These are phyloP conservation scores for Torymus aiolomorphi DNA, from an alignment of 2,888 invertebrate genomes.

Conservation along the genomic window DNA sequence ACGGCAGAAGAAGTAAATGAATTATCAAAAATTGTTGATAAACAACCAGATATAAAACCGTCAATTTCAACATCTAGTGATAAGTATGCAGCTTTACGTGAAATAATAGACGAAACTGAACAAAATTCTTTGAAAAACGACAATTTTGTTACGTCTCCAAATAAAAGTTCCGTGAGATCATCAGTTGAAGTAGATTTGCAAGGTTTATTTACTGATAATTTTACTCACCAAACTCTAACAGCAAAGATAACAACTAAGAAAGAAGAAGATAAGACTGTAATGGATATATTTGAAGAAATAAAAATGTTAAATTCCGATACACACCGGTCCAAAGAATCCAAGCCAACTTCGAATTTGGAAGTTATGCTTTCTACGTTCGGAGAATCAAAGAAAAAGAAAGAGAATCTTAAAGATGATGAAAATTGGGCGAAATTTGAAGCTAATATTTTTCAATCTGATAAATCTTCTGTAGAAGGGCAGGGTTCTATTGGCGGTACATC, in stretches of 20 bases:
- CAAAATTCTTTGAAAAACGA: conserved; percentile 54
- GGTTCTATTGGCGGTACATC: conserved; percentile 78
- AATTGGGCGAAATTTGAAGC: conserved; percentile 75
- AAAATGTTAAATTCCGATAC: conserved; percentile 69
- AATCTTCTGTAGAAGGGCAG: conserved; percentile 69
- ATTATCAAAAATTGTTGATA: conserved; percentile 58
- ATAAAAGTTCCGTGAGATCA: conserved; percentile 57
- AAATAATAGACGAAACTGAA: conserved; percentile 79
- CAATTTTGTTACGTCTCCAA: conserved; percentile 50
- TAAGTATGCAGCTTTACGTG: conserved; percentile 88
- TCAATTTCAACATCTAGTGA: conserved; percentile 79
- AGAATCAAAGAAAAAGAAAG: conserved; percentile 62
- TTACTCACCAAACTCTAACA: conserved; percentile 56
- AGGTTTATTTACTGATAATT: conserved; percentile 68
- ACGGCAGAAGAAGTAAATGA: conserved; percentile 58
- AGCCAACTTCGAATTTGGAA: conserved; percentile 66
- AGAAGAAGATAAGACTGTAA: conserved; percentile 65
- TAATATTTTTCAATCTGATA: conserved; percentile 68
- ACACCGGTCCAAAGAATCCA: conserved; percentile 57
- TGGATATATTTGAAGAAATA: conserved; percentile 74
- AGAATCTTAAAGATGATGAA: conserved; percentile 68
- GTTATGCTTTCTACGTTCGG: conserved; percentile 70
- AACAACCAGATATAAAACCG: conserved; percentile 76
- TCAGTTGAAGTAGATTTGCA: conserved; percentile 69
- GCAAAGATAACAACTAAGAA: conserved; percentile 62